These are phyloP conservation scores for Eucriotettix oculatus DNA, from an alignment of 2,888 invertebrate species.

Conservation along the genomic window DNA sequence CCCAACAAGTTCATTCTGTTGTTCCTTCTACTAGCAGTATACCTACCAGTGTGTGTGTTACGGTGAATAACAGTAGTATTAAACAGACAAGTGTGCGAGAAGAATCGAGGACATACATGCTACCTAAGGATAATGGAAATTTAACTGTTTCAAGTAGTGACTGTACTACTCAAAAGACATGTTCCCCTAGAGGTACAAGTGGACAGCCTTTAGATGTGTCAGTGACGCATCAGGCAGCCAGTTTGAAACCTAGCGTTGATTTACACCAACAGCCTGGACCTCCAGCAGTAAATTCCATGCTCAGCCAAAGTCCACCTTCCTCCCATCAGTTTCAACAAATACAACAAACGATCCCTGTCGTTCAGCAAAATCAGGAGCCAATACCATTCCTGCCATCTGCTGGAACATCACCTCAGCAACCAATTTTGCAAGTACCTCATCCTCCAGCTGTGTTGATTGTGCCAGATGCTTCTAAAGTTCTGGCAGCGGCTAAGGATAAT, in stretches of 20 bases:
- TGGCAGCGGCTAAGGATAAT: conserved; percentile 19
- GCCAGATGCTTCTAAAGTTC: conserved; percentile 23
- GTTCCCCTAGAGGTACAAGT: too few species aligned
- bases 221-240: too few species aligned
- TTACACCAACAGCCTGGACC: too few species aligned
- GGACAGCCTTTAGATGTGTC: too few species aligned
- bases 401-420: conserved; percentile 1
- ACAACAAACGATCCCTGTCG: conserved; percentile 12
- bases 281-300: not conserved
- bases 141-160: too few species aligned
- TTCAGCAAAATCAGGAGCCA: not conserved
- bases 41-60: not conserved
- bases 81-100: not conserved
- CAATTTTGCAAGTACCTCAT: conserved; percentile 12
- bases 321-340: conserved; percentile 18
- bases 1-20: not conserved
- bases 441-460: conserved; percentile 23
- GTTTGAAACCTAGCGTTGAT: too few species aligned
- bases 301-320: conserved; percentile 18
- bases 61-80: not conserved
- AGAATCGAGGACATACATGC: not conserved
- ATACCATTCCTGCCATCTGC: not conserved
- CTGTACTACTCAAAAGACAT: too few species aligned
- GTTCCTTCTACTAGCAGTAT: not conserved
- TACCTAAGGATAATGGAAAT: not conserved